These are phyloP conservation scores for Lophotriccus pileatus DNA, from an alignment of 2,797 vertebrate genomes.

Conservation along the genomic window DNA sequence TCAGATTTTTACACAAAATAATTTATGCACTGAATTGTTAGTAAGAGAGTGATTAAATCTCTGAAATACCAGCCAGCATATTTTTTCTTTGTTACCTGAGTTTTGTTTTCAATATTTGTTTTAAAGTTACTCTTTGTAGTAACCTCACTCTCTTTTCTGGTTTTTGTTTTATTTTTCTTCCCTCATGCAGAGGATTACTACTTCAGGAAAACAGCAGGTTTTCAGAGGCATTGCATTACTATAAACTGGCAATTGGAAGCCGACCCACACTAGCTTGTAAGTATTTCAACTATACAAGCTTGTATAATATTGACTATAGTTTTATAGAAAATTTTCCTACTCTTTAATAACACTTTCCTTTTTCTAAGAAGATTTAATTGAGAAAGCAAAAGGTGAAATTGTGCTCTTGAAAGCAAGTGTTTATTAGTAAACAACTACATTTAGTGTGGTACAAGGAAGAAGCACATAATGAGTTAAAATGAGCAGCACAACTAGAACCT, in stretches of 20 bases:
- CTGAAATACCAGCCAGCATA: background rate
- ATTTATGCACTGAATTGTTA: background rate
- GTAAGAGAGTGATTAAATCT: background rate
- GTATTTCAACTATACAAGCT: conserved; percentile 68
- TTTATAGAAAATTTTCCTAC: background rate
- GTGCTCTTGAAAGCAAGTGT: background rate
- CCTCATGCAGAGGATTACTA: conserved; percentile 86
- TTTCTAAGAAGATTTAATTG: background rate
- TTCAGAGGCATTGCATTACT: conserved; percentile 95
- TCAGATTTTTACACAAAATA: background rate
- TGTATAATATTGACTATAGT: background rate
- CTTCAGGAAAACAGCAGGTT: conserved; percentile 98
- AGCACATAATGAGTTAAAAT: background rate
- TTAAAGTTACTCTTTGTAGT: background rate
- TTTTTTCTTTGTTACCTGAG: background rate
- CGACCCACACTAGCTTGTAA: conserved; percentile 98
- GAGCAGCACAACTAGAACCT: background rate
- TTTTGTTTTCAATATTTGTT: background rate
- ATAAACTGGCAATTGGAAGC: conserved; percentile 96
- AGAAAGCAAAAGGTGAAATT: background rate
- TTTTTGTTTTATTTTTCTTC: background rate
- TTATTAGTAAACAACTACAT: background rate
- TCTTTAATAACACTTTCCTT: background rate
- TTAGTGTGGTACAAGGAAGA: background rate
- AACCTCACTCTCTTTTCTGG: background rate